phyloP scores from a whole-genome alignment of 2,797 vertebrate species.

The Lophius americanus region DNA sequence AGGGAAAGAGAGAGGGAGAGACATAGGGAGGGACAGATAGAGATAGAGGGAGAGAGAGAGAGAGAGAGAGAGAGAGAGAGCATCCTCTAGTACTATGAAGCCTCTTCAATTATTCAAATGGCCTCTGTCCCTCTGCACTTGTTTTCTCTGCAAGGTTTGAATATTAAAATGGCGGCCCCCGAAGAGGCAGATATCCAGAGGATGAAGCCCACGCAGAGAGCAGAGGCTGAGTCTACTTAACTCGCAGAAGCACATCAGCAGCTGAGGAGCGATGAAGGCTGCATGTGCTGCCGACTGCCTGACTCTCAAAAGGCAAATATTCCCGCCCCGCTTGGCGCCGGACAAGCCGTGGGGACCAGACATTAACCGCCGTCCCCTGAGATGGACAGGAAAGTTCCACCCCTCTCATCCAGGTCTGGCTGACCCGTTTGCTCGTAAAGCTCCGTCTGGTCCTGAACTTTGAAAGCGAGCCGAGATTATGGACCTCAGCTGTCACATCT shows the following conservation, averaged over 20 bases:
- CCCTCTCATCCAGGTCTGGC: too few relatives aligned
- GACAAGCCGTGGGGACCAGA: too few relatives aligned
- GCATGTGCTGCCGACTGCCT: conserved; percentile 44
- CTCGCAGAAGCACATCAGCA: conserved; percentile 46
- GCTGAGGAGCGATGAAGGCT: conserved; percentile 47
- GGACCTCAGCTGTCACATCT: too few relatives aligned
- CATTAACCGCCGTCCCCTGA: too few relatives aligned
- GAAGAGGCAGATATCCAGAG: conserved; percentile 76
- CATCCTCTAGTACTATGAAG: conserved; percentile 65
- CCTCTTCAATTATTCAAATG: conserved; percentile 83
- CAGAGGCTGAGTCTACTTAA: conserved; percentile 69
- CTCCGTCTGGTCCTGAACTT: too few relatives aligned
- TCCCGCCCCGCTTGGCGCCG: conserved; percentile 70
- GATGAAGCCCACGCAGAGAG: conserved; percentile 74
- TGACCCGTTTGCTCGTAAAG: too few relatives aligned
- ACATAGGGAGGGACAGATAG: too few relatives aligned
- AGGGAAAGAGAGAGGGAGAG: too few relatives aligned
- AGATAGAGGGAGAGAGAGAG: too few relatives aligned
- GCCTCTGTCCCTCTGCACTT: conserved; percentile 79
- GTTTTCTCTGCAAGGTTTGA: conserved; percentile 78
- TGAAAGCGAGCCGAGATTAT: too few relatives aligned
- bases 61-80: conserved; percentile 45
- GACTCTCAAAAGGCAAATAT: conserved; percentile 62
- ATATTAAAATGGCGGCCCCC: conserved; percentile 79
- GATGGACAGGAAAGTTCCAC: too few relatives aligned